Conservation (phyloP, 53 echinoderm and acorn worm species). For the Paracentrotus lividus region DNA sequence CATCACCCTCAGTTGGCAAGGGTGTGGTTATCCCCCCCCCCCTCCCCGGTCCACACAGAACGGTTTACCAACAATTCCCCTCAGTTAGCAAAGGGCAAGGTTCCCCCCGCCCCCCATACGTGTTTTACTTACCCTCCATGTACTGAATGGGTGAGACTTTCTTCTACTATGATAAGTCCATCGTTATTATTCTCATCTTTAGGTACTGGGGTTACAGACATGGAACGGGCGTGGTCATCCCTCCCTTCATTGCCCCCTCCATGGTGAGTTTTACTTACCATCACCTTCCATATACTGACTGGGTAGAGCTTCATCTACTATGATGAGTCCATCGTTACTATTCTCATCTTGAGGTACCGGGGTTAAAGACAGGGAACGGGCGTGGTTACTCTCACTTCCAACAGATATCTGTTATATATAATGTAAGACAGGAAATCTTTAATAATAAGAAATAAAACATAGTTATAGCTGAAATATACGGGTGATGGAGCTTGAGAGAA, state of each 20-base stretch:
- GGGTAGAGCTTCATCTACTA: conserved; percentile 74
- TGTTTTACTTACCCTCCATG: conserved; percentile 32
- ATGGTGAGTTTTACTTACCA: conserved; percentile 64
- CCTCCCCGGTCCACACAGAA: too few species aligned
- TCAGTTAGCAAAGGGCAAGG: neutral
- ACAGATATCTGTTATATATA: conserved; percentile 80
- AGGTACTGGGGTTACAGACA: conserved; percentile 47
- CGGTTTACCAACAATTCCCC: neutral
- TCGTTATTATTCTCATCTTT: conserved; percentile 88
- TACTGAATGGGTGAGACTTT: conserved; percentile 30
- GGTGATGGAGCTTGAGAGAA: too few species aligned
- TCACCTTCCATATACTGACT: conserved; percentile 62
- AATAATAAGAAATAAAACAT: neutral
- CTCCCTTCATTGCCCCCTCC: neutral
- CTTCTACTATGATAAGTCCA: conserved; percentile 83
- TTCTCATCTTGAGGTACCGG: conserved; percentile 82
- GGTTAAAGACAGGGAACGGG: conserved; percentile 66
- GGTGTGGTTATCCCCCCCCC: too few species aligned
- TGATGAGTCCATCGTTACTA: conserved; percentile 86
- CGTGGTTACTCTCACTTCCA: conserved; percentile 79
- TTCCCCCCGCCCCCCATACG: too few species aligned
- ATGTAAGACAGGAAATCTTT: neutral
- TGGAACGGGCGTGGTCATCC: too few species aligned
- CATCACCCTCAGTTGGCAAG: conserved; percentile 18
- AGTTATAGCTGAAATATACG: neutral